phyloP scores from a whole-genome alignment of 2,113 vertebrate genomes.

The Gallinago paraguaiae region DNA sequence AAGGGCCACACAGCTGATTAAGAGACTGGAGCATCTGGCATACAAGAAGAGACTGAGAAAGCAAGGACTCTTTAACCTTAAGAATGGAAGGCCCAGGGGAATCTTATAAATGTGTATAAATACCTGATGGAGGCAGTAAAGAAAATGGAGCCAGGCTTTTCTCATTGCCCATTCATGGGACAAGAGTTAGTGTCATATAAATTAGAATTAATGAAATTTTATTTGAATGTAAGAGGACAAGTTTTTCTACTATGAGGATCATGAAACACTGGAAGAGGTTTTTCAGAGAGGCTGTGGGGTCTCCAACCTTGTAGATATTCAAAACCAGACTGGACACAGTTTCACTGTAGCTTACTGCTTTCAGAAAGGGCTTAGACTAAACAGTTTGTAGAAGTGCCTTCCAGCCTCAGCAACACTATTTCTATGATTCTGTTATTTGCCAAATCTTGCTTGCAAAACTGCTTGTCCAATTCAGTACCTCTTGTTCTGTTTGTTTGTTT shows the following conservation, averaged over 20 bases:
- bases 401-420: not conserved
- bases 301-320: not conserved
- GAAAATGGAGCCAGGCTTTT: not conserved
- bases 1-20: not conserved
- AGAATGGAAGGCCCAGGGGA: not conserved
- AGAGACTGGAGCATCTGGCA: not conserved
- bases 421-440: not conserved
- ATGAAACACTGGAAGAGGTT: not conserved
- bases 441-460: not conserved
- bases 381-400: not conserved
- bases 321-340: not conserved
- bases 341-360: not conserved
- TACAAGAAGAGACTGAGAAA: not conserved
- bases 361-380: not conserved
- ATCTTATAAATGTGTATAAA: not conserved
- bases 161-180: not conserved
- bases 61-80: not conserved
- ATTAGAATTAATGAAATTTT: not conserved
- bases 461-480: not conserved
- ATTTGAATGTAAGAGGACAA: not conserved
- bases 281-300: not conserved
- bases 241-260: rapidly evolving
- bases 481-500: constrained; percentile 26
- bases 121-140: not conserved
- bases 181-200: not conserved